Evolutionary conservation across 2,888 invertebrate genomes (phyloP).

Genomic region (Cancer borealis): DNA sequence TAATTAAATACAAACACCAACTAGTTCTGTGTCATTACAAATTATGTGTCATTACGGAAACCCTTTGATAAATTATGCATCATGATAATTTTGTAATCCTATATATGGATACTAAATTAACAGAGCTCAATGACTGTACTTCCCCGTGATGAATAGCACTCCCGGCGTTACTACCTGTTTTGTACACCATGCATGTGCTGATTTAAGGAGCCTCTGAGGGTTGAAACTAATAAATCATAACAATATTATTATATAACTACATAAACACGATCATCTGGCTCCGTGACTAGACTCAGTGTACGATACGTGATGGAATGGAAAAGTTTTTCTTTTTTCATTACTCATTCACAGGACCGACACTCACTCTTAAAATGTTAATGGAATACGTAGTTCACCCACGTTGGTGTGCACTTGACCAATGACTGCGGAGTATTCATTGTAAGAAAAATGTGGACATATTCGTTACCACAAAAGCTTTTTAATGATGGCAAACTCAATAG

Average conservation of each 20-base stretch:
- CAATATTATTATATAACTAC: not conserved
- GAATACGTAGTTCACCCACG: not conserved
- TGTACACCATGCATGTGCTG: not conserved
- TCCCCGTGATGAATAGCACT: not conserved
- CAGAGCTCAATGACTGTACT: not conserved
- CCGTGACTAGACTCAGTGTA: not conserved
- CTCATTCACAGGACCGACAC: too few relatives aligned
- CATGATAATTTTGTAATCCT: not conserved
- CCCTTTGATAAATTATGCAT: not conserved
- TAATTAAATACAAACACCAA: not conserved
- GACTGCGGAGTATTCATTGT: not conserved
- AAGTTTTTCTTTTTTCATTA: too few relatives aligned
- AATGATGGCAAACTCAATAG: not conserved
- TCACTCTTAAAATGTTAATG: too few relatives aligned
- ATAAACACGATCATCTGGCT: not conserved
- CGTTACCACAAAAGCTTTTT: not conserved
- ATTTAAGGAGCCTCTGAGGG: not conserved
- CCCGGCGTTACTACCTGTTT: not conserved
- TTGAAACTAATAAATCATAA: not conserved
- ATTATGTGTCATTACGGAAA: not conserved
- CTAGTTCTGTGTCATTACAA: not conserved
- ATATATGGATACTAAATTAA: not conserved
- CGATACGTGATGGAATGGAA: not conserved
- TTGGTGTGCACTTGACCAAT: not conserved
- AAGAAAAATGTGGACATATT: not conserved